phyloP scores from a whole-genome alignment of 2,888 invertebrate genomes.

The Plagodis dolabraria region DNA sequence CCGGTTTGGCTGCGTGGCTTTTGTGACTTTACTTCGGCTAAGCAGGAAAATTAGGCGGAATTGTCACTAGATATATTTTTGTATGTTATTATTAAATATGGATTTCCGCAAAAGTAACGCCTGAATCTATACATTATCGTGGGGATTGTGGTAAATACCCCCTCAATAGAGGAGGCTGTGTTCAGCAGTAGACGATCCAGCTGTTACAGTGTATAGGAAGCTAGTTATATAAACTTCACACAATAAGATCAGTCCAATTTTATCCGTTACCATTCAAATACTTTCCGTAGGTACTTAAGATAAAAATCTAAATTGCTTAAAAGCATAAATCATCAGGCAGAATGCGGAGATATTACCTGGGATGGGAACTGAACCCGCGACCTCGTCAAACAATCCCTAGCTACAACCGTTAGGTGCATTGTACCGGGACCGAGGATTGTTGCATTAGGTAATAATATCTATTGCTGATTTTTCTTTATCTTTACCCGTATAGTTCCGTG shows the following conservation, averaged over 20 bases:
- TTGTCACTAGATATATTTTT: no score
- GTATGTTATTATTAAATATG: no score
- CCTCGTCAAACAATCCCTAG: conserved; percentile 38
- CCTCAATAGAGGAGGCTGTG: no score
- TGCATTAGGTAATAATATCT: not conserved
- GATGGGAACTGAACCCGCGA: conserved; percentile 57
- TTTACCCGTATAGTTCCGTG: no score
- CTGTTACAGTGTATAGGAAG: no score
- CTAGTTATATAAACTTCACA: not conserved
- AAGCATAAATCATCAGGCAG: conserved; percentile 33
- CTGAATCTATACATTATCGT: no score
- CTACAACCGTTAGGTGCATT: conserved; percentile 40
- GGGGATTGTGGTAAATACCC: no score
- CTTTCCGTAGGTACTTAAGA: conserved; percentile 25
- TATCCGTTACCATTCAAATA: conserved; percentile 9
- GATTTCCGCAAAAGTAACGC: no score
- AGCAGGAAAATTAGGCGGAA: no score
- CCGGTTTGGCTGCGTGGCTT: no score
- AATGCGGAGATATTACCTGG: conserved; percentile 42
- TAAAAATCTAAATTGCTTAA: conserved; percentile 39
- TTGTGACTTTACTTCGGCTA: no score
- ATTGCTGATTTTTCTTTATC: not conserved
- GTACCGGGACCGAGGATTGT: conserved; percentile 10
- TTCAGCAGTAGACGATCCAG: no score
- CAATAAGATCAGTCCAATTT: not conserved